Percentiles rank a stretch among this genome's conserved stretches.
Evolutionary conservation across 2,113 vertebrate genomes (phyloP).

Genomic region (Sander vitreus): DNA sequence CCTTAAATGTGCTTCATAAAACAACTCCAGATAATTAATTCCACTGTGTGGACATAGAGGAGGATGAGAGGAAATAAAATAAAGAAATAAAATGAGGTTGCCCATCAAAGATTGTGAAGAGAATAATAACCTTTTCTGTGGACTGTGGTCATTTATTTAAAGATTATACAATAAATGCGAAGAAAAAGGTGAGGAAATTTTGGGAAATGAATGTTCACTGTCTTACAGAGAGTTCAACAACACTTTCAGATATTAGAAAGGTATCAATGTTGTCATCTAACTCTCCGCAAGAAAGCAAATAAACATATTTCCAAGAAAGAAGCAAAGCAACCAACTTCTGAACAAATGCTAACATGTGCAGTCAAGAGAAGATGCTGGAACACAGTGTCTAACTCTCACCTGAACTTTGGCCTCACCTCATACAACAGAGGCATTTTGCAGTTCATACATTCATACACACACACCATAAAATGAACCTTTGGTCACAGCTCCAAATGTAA

Average conservation of each 20-base stretch:
- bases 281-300: neutral
- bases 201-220: neutral
- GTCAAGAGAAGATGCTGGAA: slow-evolving; percentile 4
- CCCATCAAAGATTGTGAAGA: neutral
- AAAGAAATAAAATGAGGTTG: neutral
- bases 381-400: neutral
- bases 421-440: neutral
- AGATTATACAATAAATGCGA: neutral
- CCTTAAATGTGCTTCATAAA: slow-evolving; percentile 13
- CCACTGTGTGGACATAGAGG: slow-evolving; percentile 1
- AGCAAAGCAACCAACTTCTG: neutral
- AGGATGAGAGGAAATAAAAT: neutral
- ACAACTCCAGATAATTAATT: slow-evolving; percentile 35
- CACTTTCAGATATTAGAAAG: neutral
- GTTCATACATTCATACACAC: slow-evolving; percentile 12
- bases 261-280: neutral
- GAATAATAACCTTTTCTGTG: neutral
- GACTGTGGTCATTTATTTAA: neutral
- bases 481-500: slow-evolving; percentile 39
- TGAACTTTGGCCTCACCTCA: slow-evolving; percentile 1
- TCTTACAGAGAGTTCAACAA: neutral
- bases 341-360: neutral
- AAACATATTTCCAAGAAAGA: neutral
- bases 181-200: neutral
- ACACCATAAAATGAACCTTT: slow-evolving; percentile 25